Evolutionary conservation across 2,888 invertebrate species (phyloP).

Genomic region (Clivina fossor): DNA sequence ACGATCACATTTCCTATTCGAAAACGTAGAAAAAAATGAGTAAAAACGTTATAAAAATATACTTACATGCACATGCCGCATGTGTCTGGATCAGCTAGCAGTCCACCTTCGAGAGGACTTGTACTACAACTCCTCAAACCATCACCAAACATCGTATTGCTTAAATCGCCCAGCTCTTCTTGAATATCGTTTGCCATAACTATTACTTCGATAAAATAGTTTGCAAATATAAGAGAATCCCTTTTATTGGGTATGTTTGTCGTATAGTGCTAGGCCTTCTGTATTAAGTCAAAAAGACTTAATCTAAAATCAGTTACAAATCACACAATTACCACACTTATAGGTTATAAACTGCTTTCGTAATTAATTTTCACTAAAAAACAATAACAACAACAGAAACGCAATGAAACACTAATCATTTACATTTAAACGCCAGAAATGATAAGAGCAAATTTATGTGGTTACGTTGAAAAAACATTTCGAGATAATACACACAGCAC

Average conservation of each 20-base stretch:
- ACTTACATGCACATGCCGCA: slow-evolving; percentile 54
- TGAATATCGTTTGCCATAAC: slow-evolving; percentile 32
- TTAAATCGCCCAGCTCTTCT: slow-evolving; percentile 44
- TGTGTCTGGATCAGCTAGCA: slow-evolving; percentile 52
- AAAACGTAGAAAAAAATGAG: too few relatives aligned
- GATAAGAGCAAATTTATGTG: slow-evolving; percentile 24
- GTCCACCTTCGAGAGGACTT: slow-evolving; percentile 51
- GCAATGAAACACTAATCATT: slow-evolving; percentile 18
- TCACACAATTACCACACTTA: slow-evolving; percentile 4
- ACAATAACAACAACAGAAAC: slow-evolving; percentile 13
- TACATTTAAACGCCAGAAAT: slow-evolving; percentile 13
- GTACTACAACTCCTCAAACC: slow-evolving; percentile 48
- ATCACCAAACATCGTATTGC: slow-evolving; percentile 50
- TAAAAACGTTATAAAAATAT: slow-evolving; percentile 28
- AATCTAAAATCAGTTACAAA: slow-evolving; percentile 30
- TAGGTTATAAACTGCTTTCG: slow-evolving; percentile 5
- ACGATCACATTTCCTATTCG: too few relatives aligned
- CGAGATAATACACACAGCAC: slow-evolving; percentile 4
- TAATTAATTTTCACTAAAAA: slow-evolving; percentile 1
- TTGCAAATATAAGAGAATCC: slow-evolving; percentile 19
- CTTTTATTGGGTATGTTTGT: slow-evolving; percentile 5
- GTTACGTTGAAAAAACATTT: slow-evolving; percentile 25
- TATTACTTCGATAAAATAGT: slow-evolving; percentile 7
- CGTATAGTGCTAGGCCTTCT: slow-evolving; percentile 22
- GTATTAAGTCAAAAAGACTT: slow-evolving; percentile 27